phyloP scores from a whole-genome alignment of 2,797 vertebrate genomes.

The Petrocephalus schoutedeni region DNA sequence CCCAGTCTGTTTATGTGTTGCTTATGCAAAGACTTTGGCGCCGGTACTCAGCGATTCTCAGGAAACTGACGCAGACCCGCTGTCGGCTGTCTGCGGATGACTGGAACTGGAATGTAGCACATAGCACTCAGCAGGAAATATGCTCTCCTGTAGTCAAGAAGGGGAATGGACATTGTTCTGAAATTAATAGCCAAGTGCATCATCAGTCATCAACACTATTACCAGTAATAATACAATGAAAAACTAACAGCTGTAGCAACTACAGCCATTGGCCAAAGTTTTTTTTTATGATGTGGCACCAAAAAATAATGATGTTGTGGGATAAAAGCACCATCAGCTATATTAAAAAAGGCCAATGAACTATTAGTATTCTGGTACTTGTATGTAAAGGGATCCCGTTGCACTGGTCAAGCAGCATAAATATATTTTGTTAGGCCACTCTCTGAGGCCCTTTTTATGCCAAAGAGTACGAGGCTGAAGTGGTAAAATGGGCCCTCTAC shows the following conservation, averaged over 20 bases:
- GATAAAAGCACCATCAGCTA: not conserved
- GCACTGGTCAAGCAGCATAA: not conserved
- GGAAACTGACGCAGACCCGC: not conserved
- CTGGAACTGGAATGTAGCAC: not conserved
- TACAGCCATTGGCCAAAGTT: not conserved
- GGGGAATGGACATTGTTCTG: not conserved
- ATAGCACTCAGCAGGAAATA: not conserved
- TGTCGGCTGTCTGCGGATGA: not conserved
- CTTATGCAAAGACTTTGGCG: constrained; percentile 17
- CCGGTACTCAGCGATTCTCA: not conserved
- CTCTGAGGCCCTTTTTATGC: not conserved
- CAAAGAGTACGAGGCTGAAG: not conserved
- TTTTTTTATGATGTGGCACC: not conserved
- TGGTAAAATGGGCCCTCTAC: not conserved
- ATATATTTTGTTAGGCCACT: not conserved
- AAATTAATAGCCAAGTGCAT: not conserved
- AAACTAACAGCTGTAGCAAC: not conserved
- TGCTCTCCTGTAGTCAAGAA: not conserved
- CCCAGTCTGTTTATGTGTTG: constrained; percentile 9
- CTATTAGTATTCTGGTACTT: not conserved
- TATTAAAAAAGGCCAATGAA: not conserved
- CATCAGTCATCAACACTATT: not conserved
- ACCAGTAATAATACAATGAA: not conserved
- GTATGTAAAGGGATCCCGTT: not conserved
- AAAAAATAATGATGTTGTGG: not conserved